A percentile compares a stretch with the other conserved stretches of the same genome.
Conservation (phyloP, 2,113 vertebrate genomes). For the Pogona vitticeps region DNA sequence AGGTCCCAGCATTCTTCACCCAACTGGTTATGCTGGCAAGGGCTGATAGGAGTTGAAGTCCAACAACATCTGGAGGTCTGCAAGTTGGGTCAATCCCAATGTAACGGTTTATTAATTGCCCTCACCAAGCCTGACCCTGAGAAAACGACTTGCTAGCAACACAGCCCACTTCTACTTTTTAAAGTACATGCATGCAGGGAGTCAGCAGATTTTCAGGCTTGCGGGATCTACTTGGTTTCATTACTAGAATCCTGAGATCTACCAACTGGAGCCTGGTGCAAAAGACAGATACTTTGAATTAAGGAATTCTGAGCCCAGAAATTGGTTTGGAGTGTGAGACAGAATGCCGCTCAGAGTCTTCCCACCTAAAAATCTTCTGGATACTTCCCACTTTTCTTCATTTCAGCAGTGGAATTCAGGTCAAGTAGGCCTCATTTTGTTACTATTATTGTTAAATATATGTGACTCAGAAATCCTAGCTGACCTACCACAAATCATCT, state of each 20-base stretch:
- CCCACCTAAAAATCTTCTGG: not conserved
- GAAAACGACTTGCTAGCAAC: not conserved
- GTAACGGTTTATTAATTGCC: not conserved
- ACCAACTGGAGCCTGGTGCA: not conserved
- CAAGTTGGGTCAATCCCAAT: not conserved
- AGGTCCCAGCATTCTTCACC: too few relatives aligned
- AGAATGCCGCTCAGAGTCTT: not conserved
- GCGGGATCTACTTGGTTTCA: too few relatives aligned
- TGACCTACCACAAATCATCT: not conserved
- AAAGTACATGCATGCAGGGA: not conserved
- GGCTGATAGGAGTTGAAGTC: too few relatives aligned
- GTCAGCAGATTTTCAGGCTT: too few relatives aligned
- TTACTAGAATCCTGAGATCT: too few relatives aligned
- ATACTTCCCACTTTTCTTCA: not conserved
- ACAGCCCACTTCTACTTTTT: not conserved
- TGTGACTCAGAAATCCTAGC: not conserved
- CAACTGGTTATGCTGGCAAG: not conserved
- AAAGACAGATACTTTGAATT: not conserved
- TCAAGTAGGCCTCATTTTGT: not conserved
- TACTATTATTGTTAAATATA: not conserved
- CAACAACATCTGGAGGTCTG: too few relatives aligned
- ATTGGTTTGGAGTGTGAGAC: not conserved
- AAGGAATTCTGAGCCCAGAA: not conserved
- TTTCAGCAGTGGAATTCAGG: not conserved
- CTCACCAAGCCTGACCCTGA: not conserved